A percentile compares a stretch with the other conserved stretches of the same genome.
phyloP scores from a whole-genome alignment of 2,888 invertebrate genomes.

The Pseudeuparius sepicola region DNA sequence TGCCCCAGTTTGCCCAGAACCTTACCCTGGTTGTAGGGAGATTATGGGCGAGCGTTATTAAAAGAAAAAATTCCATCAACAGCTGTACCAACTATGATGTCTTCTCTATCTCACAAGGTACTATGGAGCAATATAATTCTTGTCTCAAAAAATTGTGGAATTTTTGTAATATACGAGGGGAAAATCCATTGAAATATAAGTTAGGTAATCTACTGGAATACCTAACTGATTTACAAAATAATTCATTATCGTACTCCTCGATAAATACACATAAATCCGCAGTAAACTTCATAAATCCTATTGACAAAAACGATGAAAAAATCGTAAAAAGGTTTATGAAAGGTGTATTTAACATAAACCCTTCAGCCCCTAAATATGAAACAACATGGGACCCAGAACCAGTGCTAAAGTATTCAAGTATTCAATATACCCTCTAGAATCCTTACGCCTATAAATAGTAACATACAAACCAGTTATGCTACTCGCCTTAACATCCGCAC shows the following conservation, averaged over 20 bases:
- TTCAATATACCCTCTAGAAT: conserved; percentile 9
- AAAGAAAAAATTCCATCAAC: conserved; percentile 3
- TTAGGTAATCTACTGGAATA: conserved; percentile 10
- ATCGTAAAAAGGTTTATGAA: conserved; percentile 23
- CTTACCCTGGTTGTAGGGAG: conserved; percentile 17
- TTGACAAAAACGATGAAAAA: conserved; percentile 11
- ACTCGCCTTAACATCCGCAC: conserved; percentile 13
- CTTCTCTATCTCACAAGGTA: conserved; percentile 10
- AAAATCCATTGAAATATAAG: conserved; percentile 9
- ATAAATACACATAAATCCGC: conserved; percentile 7
- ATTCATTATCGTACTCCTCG: conserved; percentile 11
- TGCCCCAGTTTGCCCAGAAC: conserved; percentile 12
- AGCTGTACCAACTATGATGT: background rate
- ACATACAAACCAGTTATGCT: conserved; percentile 14
- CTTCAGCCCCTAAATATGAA: conserved; percentile 23
- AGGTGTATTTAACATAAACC: conserved; percentile 22
- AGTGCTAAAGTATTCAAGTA: conserved; percentile 22
- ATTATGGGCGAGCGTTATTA: conserved; percentile 12
- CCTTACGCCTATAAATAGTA: conserved; percentile 10
- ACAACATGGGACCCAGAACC: conserved; percentile 24
- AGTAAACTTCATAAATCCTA: background rate
- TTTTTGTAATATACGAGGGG: conserved; percentile 7
- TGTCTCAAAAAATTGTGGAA: conserved; percentile 12
- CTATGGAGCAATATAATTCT: conserved; percentile 10
- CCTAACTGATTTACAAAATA: conserved; percentile 8